Evolutionary conservation across 2,113 vertebrate genomes (phyloP), one percentile per base, ranked within the genome.

Genomic region (Hirundichthys speculiger): DNA sequence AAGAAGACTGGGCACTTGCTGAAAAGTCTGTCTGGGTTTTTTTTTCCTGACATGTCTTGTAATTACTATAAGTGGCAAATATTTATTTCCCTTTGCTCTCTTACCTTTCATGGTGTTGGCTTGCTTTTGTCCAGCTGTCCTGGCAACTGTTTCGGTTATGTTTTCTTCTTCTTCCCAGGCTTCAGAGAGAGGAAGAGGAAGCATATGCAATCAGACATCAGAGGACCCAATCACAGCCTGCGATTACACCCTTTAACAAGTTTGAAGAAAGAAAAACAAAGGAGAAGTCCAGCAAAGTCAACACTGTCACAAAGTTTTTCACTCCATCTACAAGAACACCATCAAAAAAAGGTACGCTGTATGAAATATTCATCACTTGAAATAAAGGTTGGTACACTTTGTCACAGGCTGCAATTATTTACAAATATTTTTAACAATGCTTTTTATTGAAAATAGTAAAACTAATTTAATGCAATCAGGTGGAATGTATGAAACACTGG

Each of bases 271-370:
- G 95, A 89, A 99, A 96, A 85, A 93, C 93, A 16, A 96, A 95
- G 38, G 95, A 98, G 70, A 98, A 96, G 72, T 94, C 95, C 1
- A 92, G 94, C 27, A 94, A 98, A 66, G 96, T 99, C 59, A 94
- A 95, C 18, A 96, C 96, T 0, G 96, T 99, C 48, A 97, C 97
- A 84, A 98, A 96, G 61, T 96, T 99, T 88, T 98, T 99, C 80
- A 94, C 90, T 65, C 92, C 96, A 0, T 95, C 96, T n/a, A 88
- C 94, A 72, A 95, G 95, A 82, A 84, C 92, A 39, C 91, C 93
- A 64, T 86, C 92, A 30, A 96, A 95, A 85, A 98, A 96, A 90
- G 96, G 96, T 98, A 93, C 14, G 18, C 18, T 1, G n/a, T 45
- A 2, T 16, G 3, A 18, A 45, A 19, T 10, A 45, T 10, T 34